Evolutionary conservation across 2,113 vertebrate species (phyloP), one percentile per base, ranked within the genome.

Genomic region (Pelmatolapia mariae): DNA sequence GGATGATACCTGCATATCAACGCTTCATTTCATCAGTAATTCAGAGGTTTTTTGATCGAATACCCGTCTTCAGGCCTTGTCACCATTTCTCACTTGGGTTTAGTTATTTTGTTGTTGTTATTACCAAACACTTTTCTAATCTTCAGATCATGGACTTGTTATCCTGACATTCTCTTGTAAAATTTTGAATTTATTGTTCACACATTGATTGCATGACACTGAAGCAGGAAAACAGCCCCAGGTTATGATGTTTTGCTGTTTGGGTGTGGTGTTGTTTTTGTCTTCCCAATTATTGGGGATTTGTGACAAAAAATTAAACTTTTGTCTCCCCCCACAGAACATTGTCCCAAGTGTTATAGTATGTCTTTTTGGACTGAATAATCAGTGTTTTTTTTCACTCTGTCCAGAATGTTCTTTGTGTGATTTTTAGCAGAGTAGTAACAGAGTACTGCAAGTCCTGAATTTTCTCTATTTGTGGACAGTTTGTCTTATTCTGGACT

Each of bases 311-410:
- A 0, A 31, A 15, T 4, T 18, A 0, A 11, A 15, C n/a, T 71
- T 24, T 9, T 71, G 33, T 24, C 36, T 16, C n/a, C 36, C 8
- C 4, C 1, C 36, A 43, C 36, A 71, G 1, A 8, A 15, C 12
- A 43, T 16, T 71, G 36, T 43, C n/a, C 36, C n/a, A 71, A 71
- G n/a, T 71, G 1, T 24, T 43, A 16, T 24, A 43, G 66, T 40
- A 40, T 13, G 36, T 24, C 38, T 24, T 45, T 73, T 45, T 24
- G 13, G 22, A 16, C 6, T 43, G 12, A 24, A 24, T 71, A 43
- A 71, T 71, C n/a, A 4, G 2, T 0, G n/a, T 16, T 24, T 18
- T 31, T 43, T 43, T 45, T 26, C 38, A 0, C 40, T 76, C 40
- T 50, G 18, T 31, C 43, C 10, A 78, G 43, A 76, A 19, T 78